Percentiles rank a stretch among this genome's conserved stretches.
phyloP scores from a whole-genome alignment of 2,797 vertebrate genomes.

The Basileuterus tristriatus region DNA sequence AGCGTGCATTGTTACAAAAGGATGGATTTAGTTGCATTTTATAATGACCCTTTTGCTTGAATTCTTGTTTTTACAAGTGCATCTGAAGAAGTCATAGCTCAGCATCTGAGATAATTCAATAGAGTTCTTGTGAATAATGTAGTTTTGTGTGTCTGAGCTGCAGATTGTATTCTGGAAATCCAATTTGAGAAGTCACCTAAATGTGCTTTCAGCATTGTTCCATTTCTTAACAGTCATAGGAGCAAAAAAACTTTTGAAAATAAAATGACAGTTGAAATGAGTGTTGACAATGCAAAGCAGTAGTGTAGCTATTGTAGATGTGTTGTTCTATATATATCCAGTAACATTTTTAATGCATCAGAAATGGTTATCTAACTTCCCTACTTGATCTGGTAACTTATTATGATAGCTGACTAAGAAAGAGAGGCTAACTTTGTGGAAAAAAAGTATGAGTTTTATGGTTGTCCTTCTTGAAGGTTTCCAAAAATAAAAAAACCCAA shows the following conservation, averaged over 20 bases:
- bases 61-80: not conserved
- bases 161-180: not conserved
- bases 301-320: not conserved
- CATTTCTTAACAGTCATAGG: not conserved
- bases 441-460: not conserved
- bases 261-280: conserved; percentile 18
- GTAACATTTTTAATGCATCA: conserved; percentile 12
- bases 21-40: not conserved
- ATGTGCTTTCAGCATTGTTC: not conserved
- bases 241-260: not conserved
- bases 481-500: not conserved
- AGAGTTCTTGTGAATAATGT: not conserved
- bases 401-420: not conserved
- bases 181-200: not conserved
- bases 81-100: not conserved
- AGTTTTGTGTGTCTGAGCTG: not conserved
- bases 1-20: not conserved
- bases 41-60: not conserved
- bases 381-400: not conserved
- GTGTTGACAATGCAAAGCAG: conserved; percentile 20
- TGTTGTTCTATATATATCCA: conserved; percentile 25
- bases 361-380: conserved; percentile 24
- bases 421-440: not conserved
- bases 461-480: not conserved
- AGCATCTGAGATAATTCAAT: not conserved